phyloP scores from a whole-genome alignment of 2,888 invertebrate genomes.

The Emesis furor region DNA sequence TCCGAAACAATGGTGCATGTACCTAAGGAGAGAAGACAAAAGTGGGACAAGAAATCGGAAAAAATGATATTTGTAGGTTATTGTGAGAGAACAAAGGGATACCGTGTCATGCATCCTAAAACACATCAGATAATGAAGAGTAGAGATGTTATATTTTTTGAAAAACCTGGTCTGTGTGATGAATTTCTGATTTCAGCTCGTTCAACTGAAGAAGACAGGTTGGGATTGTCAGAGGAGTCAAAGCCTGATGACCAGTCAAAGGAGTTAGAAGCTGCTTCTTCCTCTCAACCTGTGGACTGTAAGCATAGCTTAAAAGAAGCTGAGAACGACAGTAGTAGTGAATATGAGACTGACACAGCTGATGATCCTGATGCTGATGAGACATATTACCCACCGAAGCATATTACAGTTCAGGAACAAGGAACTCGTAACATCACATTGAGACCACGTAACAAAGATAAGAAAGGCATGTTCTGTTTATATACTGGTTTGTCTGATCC shows the following conservation, averaged over 20 bases:
- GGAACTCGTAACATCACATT: neutral
- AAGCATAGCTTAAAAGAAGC: no score
- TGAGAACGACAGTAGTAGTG: neutral
- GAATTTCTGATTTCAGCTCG: no score
- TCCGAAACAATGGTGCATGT: conserved; percentile 17
- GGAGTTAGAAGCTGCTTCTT: no score
- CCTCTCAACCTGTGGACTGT: no score
- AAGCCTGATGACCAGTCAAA: no score
- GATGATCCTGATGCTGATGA: no score
- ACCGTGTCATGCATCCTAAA: conserved; percentile 3
- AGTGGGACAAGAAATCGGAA: no score
- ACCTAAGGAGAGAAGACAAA: neutral
- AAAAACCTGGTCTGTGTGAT: neutral
- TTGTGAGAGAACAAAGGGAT: conserved; percentile 16
- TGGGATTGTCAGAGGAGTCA: no score
- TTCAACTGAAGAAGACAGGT: no score
- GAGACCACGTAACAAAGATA: conserved; percentile 9
- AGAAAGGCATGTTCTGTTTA: neutral
- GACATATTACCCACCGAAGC: no score
- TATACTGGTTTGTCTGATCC: conserved; percentile 20
- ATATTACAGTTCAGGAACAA: no score
- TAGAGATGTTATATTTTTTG: conserved; percentile 28
- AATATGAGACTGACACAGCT: conserved; percentile 15
- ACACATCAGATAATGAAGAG: conserved; percentile 5
- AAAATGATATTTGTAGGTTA: neutral